A percentile compares a stretch with the other conserved stretches of the same genome.
Conservation (phyloP, 2,113 vertebrate genomes). For the Chelonoidis abingdonii region DNA sequence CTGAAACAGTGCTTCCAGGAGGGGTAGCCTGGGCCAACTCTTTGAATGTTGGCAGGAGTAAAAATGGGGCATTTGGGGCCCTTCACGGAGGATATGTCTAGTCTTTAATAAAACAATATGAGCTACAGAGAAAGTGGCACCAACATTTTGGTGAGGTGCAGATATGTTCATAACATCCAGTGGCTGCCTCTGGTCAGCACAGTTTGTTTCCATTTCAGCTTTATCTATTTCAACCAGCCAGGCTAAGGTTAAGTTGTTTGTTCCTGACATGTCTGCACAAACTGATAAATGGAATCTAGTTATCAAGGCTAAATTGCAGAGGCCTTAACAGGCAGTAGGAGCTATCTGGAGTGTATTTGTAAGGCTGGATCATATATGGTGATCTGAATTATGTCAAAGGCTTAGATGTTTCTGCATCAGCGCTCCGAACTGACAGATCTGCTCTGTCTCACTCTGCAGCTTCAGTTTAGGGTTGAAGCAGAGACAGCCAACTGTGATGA, state of each 20-base stretch:
- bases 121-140: not conserved
- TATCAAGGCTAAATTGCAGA: not conserved
- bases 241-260: constrained; percentile 21
- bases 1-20: not conserved
- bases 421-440: not conserved
- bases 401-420: not conserved
- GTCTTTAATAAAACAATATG: not conserved
- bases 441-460: not conserved
- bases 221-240: not conserved
- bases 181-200: not conserved
- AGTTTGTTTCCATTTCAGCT: not conserved
- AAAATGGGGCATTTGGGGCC: not conserved
- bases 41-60: not conserved
- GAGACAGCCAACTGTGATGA: not conserved
- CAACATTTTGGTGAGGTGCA: not conserved
- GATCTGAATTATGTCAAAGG: constrained; percentile 15
- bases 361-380: not conserved
- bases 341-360: not conserved
- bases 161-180: not conserved
- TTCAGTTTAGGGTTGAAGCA: not conserved
- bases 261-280: not conserved
- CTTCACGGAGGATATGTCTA: not conserved
- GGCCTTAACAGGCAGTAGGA: not conserved
- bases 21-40: not conserved
- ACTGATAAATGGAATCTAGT: not conserved